Evolutionary conservation across 2,113 vertebrate genomes (phyloP), one percentile per base, ranked within the genome.

Genomic region (human (Homo sapiens)): DNA sequence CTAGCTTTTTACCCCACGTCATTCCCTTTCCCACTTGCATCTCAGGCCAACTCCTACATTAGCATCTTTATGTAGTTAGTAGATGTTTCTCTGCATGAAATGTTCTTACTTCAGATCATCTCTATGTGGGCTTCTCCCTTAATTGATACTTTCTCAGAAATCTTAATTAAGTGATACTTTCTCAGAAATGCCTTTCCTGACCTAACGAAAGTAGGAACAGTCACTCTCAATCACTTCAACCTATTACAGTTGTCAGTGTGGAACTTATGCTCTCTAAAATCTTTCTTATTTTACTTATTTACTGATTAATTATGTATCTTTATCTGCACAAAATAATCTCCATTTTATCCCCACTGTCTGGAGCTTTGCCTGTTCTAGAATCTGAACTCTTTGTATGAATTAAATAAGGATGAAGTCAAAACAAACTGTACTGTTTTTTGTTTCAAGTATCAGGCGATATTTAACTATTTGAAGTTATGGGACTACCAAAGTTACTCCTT

Each of bases 201-300:
- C 22, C 20, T 50, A 97, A 82, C 9, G 38, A 38, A 73, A 79
- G 32, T 85, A 81, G 20, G 55, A 27, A 9, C 43, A 27, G 16
- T 92, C 32, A 76, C 70, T 97, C 55, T 90, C 27, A 43, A 66
- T 93, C 48, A 66, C 43, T 93, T 93, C 22, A 88, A 23, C 23
- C 68, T 82, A 78, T 66, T 57, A 55, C 66, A 59, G 66, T 75
- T 88, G 45, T 72, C 18, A 3, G 14, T 91, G 32, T 81, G 30
- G 4, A 45, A 80, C 75, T 88, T 48, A 22, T 0, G 38, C 25
- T 72, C 4, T 79, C 23, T 79, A 38, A 72, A 93, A 32, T 70
- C 5, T 40, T 88, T 88, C 22, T 55, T 48, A 48, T 55, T 72
- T 93, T 73, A 64, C 23, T 50, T 78, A 61, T 82, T 90, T 90